Evolutionary conservation across 2,888 invertebrate genomes (phyloP).

Genomic region (Ernsta delagoae): DNA sequence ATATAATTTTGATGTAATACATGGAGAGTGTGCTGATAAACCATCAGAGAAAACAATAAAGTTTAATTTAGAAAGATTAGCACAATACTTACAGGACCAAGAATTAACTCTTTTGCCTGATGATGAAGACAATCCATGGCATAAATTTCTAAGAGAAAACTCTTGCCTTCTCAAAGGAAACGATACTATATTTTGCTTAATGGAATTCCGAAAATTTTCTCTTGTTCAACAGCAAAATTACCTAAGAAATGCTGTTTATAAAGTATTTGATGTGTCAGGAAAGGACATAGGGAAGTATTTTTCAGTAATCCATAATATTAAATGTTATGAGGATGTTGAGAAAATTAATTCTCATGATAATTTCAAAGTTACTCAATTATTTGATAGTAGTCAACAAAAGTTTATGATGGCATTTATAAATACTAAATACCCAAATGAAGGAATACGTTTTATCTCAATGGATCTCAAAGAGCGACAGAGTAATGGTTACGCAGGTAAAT

Average conservation of each 20-base stretch:
- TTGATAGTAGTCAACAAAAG: constrained; percentile 73
- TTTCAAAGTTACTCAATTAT: constrained; percentile 79
- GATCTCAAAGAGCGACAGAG: constrained; percentile 70
- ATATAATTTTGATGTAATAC: constrained; percentile 89
- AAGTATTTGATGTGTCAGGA: constrained; percentile 88
- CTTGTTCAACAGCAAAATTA: constrained; percentile 92
- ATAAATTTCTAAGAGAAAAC: constrained; percentile 90
- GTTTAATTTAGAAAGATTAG: constrained; percentile 95
- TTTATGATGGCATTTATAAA: constrained; percentile 82
- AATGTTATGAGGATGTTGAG: constrained; percentile 71
- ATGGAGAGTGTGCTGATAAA: constrained; percentile 58
- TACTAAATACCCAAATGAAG: constrained; percentile 62
- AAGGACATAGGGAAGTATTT: constrained; percentile 87
- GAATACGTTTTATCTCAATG: constrained; percentile 81
- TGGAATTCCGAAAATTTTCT: constrained; percentile 90
- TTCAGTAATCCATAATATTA: constrained; percentile 78
- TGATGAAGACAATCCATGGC: constrained; percentile 91
- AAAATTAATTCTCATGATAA: constrained; percentile 54
- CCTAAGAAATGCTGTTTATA: constrained; percentile 87
- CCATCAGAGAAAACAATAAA: constrained; percentile 79
- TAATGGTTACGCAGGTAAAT: constrained; percentile 77
- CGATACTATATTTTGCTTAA: constrained; percentile 89
- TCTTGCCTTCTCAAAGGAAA: constrained; percentile 88
- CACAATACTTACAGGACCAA: constrained; percentile 94
- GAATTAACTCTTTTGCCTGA: constrained; percentile 89